phyloP scores from a whole-genome alignment of 1,140 invertebrate species.

The Drosophila equinoxialis region DNA sequence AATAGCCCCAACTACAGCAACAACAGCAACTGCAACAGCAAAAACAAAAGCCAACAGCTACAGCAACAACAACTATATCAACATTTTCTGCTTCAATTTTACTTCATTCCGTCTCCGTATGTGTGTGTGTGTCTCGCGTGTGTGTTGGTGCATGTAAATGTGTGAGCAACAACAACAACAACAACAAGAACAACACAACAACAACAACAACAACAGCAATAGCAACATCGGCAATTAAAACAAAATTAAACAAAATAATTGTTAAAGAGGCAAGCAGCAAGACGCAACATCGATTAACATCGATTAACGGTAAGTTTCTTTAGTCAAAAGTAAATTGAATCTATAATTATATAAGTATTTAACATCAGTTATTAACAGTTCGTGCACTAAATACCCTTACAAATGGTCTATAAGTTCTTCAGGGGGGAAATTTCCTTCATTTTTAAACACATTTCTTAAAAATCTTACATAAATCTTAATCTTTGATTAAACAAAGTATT shows the following conservation, averaged over 20 bases:
- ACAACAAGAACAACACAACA: slow-evolving; percentile 38
- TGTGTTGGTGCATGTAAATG: slow-evolving; percentile 64
- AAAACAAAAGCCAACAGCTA: neutral
- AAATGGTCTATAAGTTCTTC: too few species aligned
- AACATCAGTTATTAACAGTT: neutral
- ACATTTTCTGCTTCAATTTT: slow-evolving; percentile 57
- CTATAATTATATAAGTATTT: neutral
- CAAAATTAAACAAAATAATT: slow-evolving; percentile 43
- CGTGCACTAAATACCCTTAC: too few species aligned
- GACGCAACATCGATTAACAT: slow-evolving; percentile 73
- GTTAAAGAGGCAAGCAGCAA: slow-evolving; percentile 50
- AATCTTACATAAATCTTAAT: too few species aligned
- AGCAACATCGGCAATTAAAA: too few species aligned
- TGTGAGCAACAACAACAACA: slow-evolving; percentile 48
- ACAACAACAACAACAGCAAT: slow-evolving; percentile 34
- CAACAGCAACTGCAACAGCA: slow-evolving; percentile 7
- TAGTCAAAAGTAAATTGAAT: neutral
- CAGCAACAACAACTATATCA: slow-evolving; percentile 26
- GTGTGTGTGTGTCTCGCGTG: slow-evolving; percentile 59
- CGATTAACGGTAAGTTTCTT: slow-evolving; percentile 70
- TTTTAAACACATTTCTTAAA: too few species aligned
- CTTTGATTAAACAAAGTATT: too few species aligned
- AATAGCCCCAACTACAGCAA: slow-evolving; percentile 3
- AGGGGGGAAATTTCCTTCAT: too few species aligned
- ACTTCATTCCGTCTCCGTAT: slow-evolving; percentile 59